phyloP scores from a whole-genome alignment of 2,888 invertebrate genomes.

The Elgonia sp. region DNA sequence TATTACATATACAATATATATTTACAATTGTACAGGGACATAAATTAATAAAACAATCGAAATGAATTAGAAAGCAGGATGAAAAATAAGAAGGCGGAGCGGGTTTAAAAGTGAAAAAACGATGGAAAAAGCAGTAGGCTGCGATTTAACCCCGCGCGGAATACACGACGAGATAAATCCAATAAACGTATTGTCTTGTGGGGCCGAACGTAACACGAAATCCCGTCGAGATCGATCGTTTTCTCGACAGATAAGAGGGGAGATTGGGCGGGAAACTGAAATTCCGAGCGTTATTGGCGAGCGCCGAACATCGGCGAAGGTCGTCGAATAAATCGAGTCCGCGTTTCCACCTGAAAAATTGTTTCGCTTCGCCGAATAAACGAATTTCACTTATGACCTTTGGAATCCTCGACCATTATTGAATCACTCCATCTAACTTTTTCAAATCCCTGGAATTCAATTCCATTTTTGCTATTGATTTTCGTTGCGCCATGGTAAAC shows the following conservation, averaged over 20 bases:
- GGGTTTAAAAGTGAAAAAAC: not conserved
- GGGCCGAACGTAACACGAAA: constrained; percentile 71
- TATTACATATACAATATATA: constrained; percentile 30
- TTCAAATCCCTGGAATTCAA: constrained; percentile 64
- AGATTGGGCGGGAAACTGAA: constrained; percentile 27
- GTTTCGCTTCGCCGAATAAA: constrained; percentile 75
- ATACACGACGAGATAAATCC: constrained; percentile 74
- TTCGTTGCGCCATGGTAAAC: constrained; percentile 53
- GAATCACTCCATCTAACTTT: constrained; percentile 71
- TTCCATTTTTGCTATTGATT: constrained; percentile 69
- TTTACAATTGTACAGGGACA: constrained; percentile 32
- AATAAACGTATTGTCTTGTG: constrained; percentile 77
- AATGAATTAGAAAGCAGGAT: not conserved
- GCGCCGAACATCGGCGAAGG: constrained; percentile 68
- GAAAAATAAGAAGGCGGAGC: not conserved
- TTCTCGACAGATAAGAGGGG: constrained; percentile 54
- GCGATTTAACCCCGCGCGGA: constrained; percentile 59
- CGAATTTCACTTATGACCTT: constrained; percentile 76
- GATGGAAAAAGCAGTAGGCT: constrained; percentile 21
- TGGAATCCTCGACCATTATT: constrained; percentile 70
- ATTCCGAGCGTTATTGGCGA: constrained; percentile 74
- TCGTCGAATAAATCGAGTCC: constrained; percentile 78
- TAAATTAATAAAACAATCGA: no score
- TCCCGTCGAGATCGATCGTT: constrained; percentile 74
- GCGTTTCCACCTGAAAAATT: constrained; percentile 79